These are phyloP conservation scores for Drosophila fulvimacula DNA, from an alignment of 2,888 invertebrate species.

Conservation along the genomic window DNA sequence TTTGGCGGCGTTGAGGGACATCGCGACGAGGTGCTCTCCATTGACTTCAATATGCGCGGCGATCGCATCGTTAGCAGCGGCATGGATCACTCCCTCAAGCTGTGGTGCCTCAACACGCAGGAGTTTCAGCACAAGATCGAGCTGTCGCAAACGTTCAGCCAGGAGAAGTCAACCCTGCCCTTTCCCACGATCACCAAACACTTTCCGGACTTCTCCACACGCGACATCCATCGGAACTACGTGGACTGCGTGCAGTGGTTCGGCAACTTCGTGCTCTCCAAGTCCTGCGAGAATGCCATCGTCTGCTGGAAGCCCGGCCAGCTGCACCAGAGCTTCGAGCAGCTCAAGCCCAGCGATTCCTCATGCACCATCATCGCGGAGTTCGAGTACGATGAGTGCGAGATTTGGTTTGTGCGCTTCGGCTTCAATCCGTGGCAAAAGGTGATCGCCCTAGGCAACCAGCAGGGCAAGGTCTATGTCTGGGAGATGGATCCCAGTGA, in stretches of 20 bases:
- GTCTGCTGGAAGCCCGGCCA: constrained; percentile 98
- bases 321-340: constrained; percentile 89
- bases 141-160: constrained; percentile 93
- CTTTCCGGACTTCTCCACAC: constrained; percentile 97
- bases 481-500: constrained; percentile 96
- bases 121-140: constrained; percentile 93
- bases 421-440: constrained; percentile 96
- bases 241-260: constrained; percentile 99
- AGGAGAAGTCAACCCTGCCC: constrained; percentile 91
- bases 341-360: constrained; percentile 90
- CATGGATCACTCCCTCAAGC: constrained; percentile 98
- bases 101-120: constrained; percentile 95
- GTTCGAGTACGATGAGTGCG: constrained; percentile 97
- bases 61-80: constrained; percentile 97
- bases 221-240: constrained; percentile 99
- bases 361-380: constrained; percentile 93
- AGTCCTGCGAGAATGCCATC: constrained; percentile 98
- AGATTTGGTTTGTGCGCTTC: constrained; percentile 99
- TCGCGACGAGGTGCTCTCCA: constrained; percentile 94
- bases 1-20: constrained; percentile 99
- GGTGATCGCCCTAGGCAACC: constrained; percentile 97
- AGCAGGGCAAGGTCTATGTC: constrained; percentile 95
- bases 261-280: constrained; percentile 96
- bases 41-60: constrained; percentile 93
- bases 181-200: constrained; percentile 96